Evolutionary conservation across 2,888 invertebrate species (phyloP).

Genomic region (Gymnocheta viridis): DNA sequence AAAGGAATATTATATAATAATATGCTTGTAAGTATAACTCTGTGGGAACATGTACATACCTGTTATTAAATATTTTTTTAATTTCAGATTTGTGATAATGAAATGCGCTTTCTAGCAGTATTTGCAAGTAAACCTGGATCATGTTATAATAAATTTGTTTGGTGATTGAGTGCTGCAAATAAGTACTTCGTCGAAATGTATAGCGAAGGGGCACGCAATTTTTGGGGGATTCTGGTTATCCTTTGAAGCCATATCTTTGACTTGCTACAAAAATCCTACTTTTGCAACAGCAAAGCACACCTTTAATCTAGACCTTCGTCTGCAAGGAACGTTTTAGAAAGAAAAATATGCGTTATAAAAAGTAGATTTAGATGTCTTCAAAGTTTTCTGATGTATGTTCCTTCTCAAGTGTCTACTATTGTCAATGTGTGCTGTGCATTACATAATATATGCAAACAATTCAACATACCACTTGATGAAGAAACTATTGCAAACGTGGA

Average conservation of each 20-base stretch:
- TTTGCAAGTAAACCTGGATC: not conserved
- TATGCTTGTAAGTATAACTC: too few relatives aligned
- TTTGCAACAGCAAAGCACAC: too few relatives aligned
- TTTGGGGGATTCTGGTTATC: too few relatives aligned
- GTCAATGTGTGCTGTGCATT: slow-evolving; percentile 10
- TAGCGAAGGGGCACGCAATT: too few relatives aligned
- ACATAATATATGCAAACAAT: slow-evolving; percentile 17
- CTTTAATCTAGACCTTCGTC: too few relatives aligned
- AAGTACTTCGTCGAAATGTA: slow-evolving; percentile 7
- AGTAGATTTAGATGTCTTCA: slow-evolving; percentile 20
- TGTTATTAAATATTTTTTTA: too few relatives aligned
- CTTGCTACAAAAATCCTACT: too few relatives aligned
- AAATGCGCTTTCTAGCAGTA: slow-evolving; percentile 8
- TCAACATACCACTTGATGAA: slow-evolving; percentile 8
- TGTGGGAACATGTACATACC: too few relatives aligned
- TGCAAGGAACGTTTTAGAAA: slow-evolving; percentile 21
- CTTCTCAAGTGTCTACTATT: slow-evolving; percentile 9
- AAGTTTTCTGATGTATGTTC: not conserved
- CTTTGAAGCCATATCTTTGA: too few relatives aligned
- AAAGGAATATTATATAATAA: too few relatives aligned
- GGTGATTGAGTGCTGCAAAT: not conserved
- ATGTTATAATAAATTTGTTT: slow-evolving; percentile 1
- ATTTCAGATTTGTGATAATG: too few relatives aligned
- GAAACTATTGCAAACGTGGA: not conserved
- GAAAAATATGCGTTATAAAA: slow-evolving; percentile 22